phyloP scores from a whole-genome alignment of 2,888 invertebrate genomes.

The Callimorpha dominula region DNA sequence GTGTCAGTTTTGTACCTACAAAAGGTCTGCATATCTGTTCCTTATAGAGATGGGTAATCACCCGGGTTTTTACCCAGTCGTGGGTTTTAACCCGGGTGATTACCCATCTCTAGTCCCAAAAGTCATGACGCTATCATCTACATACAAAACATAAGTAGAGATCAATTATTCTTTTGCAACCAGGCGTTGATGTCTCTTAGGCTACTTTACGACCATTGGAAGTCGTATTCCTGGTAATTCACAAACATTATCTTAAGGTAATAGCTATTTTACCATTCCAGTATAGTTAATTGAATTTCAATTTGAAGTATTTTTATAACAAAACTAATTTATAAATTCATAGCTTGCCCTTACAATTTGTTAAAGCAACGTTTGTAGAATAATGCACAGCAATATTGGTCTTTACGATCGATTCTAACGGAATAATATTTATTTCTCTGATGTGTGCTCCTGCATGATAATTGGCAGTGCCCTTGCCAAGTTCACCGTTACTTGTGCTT shows the following conservation, averaged over 20 bases:
- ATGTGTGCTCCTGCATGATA: slow-evolving; percentile 19
- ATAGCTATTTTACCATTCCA: too few species aligned
- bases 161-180: too few species aligned
- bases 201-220: background rate
- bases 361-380: background rate
- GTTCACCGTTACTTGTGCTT: slow-evolving; percentile 15
- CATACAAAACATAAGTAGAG: background rate
- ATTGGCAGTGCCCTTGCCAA: slow-evolving; percentile 12
- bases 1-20: background rate
- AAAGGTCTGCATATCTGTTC: background rate
- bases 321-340: background rate
- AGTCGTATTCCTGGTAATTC: background rate
- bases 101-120: background rate
- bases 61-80: too few species aligned
- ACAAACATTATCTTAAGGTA: background rate
- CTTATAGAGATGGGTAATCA: background rate
- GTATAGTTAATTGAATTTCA: too few species aligned
- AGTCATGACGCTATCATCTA: background rate
- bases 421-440: slow-evolving; percentile 14
- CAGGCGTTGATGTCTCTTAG: background rate
- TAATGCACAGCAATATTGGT: background rate
- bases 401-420: slow-evolving; percentile 15
- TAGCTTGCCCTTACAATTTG: background rate
- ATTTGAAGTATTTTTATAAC: too few species aligned
- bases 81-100: too few species aligned